A percentile compares a stretch with the other conserved stretches of the same genome.
These are phyloP conservation scores for Lepisosteus osseus DNA, from an alignment of 2,113 vertebrate genomes.

Conservation along the genomic window DNA sequence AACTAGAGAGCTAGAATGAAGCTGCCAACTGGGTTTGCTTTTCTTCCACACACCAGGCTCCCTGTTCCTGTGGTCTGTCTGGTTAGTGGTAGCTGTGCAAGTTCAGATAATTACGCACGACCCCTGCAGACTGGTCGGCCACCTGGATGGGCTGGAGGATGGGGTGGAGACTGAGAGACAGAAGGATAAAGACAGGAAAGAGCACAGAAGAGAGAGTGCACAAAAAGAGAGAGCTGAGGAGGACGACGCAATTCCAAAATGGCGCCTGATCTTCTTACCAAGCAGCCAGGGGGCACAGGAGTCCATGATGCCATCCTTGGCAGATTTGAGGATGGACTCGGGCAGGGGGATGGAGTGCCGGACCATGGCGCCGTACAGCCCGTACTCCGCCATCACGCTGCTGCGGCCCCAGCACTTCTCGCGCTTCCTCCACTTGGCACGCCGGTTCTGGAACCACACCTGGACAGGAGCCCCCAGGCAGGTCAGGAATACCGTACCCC, in stretches of 20 bases:
- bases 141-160: too few species aligned
- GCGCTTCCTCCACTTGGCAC: conserved; percentile 97
- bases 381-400: conserved; percentile 97
- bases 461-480: conserved; percentile 37
- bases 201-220: background rate
- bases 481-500: background rate
- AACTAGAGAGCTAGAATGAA: too few species aligned
- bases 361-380: conserved; percentile 96
- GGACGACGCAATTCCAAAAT: too few species aligned
- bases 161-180: too few species aligned
- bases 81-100: too few species aligned
- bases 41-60: too few species aligned
- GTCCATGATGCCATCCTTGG: conserved; percentile 98
- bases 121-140: too few species aligned
- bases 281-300: conserved; percentile 98
- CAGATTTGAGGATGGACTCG: conserved; percentile 96
- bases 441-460: conserved; percentile 99
- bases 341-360: conserved; percentile 96
- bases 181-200: background rate
- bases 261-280: conserved; percentile 70
- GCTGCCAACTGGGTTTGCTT: too few species aligned
- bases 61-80: too few species aligned
- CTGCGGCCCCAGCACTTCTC: conserved; percentile 98
- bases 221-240: background rate
- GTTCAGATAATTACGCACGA: too few species aligned